Base-by-base conservation (phyloP, 1,140 invertebrate genomes). In the Sminthurinus signatus region DNA sequence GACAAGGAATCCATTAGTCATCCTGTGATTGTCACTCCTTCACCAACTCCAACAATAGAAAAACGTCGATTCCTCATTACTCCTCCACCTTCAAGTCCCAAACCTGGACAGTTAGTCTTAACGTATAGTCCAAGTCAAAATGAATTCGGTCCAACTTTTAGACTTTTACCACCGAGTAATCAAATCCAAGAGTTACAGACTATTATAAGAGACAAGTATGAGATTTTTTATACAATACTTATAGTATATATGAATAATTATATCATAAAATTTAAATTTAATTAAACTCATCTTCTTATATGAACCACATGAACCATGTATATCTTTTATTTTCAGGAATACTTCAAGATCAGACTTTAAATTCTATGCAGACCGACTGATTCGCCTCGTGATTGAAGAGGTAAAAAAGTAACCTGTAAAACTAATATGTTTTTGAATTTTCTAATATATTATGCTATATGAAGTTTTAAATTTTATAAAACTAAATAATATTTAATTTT, bases 321-420 rank as follows among this genome's bases (percentile, higher is more conserved):
- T 5, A 36, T 36, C 15, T 36, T 36, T 15, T 39, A 27, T 10
- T 43, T 85, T 68, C 76, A 96, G 93, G 77, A 89, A 89, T 68
- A 98, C 96, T 29, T 82, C 85, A 12, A 82, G 94, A 72, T 94
- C 89, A 80, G 95, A 99, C 78, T 98, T 98, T 77, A 97, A 98
- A 25, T 98, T 99, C 78, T 97, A 93, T 78, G 95, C 96, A 10
- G 96, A 98, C 79, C 84, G 95, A 74, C 75, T 88, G 77, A n/a
- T n/a, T n/a, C n/a, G n/a, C n/a, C n/a, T n/a, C n/a, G n/a, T n/a
- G n/a, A n/a, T n/a, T n/a, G n/a, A n/a, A n/a, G n/a, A n/a, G n/a
- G n/a, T n/a, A n/a, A n/a, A n/a, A n/a, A n/a, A n/a, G 85, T 88
- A 80, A 82, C 78, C 74, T 54, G 52, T 63, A 55, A 48, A 52